Evolutionary conservation across 2,797 vertebrate genomes (phyloP), one percentile per base, ranked within the genome.

Genomic region (Notolabrus celidotus): DNA sequence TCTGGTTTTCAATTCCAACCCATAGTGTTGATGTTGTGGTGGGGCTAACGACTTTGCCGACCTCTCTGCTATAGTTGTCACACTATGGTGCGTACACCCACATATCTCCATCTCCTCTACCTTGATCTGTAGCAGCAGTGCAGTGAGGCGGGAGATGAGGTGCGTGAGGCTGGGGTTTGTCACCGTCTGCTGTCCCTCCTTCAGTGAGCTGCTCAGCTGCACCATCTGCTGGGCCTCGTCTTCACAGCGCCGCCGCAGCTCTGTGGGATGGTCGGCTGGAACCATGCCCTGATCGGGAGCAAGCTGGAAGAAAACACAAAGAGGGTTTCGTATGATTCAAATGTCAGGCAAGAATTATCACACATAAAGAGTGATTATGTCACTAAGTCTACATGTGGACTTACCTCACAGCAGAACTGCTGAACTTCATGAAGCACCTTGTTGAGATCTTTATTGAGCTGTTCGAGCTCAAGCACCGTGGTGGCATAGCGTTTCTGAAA

Each of bases 361-460:
- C n/a, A n/a, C 17, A 53, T 0, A 0, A 20, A 12, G 29, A 4
- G 29, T 31, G 29, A 31, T 31, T 29, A 31, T 31, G 29, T 31
- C 7, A 6, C 29, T 31, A 29, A 31, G 7, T 29, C 7, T 1
- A 31, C 5, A 29, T 4, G 7, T 31, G 29, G 25, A 59, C 81
- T 79, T 84, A 98, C 98, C 92, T 99, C 97, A 27, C 95, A 98
- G 80, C 97, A 99, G 88, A 96, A 97, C 91, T 99, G 97, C 41
- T 99, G 96, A 63, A 99, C 98, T 89, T 99, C 97, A 76, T 98
- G 97, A 47, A 99, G 92, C 70, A 99, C 97, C 92, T 99, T 99
- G 89, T 98, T 98, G 36, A 99, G 94, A 80, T 99, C 98, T 90
- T 99, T 99, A 84, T 99, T 99, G 36, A 99, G 94, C 67, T 97